phyloP scores from a whole-genome alignment of 2,888 invertebrate genomes.

The Hydropsyche betteni region DNA sequence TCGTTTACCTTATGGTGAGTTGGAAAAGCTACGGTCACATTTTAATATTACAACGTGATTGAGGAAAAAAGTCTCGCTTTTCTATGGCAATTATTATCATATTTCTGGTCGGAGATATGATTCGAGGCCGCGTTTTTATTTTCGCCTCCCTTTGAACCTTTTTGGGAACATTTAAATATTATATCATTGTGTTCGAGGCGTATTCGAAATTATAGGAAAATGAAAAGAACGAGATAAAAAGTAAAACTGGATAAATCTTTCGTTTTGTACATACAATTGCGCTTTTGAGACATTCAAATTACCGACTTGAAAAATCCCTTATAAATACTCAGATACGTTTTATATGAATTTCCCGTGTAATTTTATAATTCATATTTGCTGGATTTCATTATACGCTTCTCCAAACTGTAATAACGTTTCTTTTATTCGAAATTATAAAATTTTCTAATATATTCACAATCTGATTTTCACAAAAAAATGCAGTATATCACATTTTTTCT shows the following conservation, averaged over 20 bases:
- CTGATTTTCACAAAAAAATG: too few relatives aligned
- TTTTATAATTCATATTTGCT: too few relatives aligned
- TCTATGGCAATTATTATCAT: slow-evolving; percentile 11
- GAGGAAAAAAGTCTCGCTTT: neutral
- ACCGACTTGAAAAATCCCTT: neutral
- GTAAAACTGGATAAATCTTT: neutral
- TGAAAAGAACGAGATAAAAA: neutral
- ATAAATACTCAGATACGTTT: neutral
- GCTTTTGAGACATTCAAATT: neutral
- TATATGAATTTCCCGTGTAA: too few relatives aligned
- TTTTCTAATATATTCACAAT: too few relatives aligned
- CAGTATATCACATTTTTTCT: too few relatives aligned
- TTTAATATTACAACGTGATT: slow-evolving; percentile 10
- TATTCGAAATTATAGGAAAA: neutral
- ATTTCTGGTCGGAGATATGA: neutral
- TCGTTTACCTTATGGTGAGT: slow-evolving; percentile 24
- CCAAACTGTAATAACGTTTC: too few relatives aligned
- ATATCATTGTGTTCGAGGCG: neutral
- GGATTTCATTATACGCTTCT: too few relatives aligned
- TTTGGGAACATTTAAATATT: slow-evolving; percentile 1
- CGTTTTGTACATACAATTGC: neutral
- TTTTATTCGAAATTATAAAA: too few relatives aligned
- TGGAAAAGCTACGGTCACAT: neutral
- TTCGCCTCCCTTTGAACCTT: neutral
- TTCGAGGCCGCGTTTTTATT: too few relatives aligned